A percentile compares a stretch with the other conserved stretches of the same genome.
These are phyloP conservation scores for Parnassius orleans DNA, from an alignment of 2,888 invertebrate genomes.

Conservation along the genomic window DNA sequence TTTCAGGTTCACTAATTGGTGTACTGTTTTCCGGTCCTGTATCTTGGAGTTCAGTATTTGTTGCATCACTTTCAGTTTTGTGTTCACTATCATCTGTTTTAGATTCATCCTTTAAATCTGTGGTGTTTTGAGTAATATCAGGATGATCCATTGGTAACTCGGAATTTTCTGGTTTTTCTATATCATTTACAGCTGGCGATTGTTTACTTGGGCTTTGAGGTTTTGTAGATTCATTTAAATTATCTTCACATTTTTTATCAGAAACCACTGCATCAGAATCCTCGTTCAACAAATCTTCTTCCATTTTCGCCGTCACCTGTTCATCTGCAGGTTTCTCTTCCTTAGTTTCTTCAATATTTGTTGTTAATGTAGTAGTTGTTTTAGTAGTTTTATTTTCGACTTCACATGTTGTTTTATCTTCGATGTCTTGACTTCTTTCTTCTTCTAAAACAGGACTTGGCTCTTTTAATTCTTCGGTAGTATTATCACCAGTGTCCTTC, in stretches of 20 bases:
- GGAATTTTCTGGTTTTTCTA: not conserved
- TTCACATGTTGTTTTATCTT: conserved; percentile 16
- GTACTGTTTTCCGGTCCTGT: not conserved
- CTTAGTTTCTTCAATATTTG: conserved; percentile 35
- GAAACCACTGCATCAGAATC: conserved; percentile 12
- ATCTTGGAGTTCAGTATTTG: conserved; percentile 5
- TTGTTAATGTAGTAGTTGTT: conserved; percentile 7
- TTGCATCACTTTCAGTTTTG: not conserved
- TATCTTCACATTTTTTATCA: not conserved
- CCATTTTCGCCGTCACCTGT: conserved; percentile 29
- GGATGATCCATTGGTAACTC: not conserved
- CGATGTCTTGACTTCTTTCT: conserved; percentile 6
- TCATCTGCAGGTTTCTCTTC: conserved; percentile 26
- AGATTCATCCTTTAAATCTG: not conserved
- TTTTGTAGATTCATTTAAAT: not conserved
- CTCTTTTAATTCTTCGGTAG: not conserved
- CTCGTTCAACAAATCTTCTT: conserved; percentile 32
- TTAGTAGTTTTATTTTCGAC: conserved; percentile 18
- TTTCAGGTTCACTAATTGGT: conserved; percentile 32
- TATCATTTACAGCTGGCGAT: not conserved
- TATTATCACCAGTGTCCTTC: not conserved
- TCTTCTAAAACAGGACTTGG: not conserved
- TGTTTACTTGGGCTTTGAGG: not conserved
- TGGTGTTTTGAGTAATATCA: not conserved
- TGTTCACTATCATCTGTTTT: not conserved